Percentiles rank a stretch among this genome's conserved stretches.
These are phyloP conservation scores for Ranitomeya imitator DNA, from an alignment of 2,113 vertebrate genomes.

Conservation along the genomic window DNA sequence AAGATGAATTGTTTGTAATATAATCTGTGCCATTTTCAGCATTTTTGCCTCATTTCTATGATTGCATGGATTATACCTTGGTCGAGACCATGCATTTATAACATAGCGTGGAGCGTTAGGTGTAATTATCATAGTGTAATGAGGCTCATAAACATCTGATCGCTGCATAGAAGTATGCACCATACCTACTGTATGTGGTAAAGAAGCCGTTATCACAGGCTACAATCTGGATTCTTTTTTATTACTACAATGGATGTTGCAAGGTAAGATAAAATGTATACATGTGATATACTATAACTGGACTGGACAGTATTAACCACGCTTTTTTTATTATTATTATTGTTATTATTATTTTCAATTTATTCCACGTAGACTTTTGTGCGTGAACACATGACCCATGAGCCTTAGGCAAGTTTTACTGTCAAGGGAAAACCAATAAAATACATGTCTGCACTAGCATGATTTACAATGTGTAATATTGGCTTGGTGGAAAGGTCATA, in stretches of 20 bases:
- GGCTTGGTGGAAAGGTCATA: not conserved
- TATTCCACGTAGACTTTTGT: not conserved
- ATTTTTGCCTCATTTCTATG: not conserved
- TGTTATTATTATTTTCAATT: not conserved
- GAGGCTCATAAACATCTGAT: not conserved
- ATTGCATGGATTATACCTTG: not conserved
- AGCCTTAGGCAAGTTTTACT: not conserved
- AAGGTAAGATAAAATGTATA: not conserved
- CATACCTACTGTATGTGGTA: not conserved
- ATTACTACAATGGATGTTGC: not conserved
- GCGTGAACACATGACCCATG: not conserved
- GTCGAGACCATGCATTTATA: not conserved
- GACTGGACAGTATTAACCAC: not conserved
- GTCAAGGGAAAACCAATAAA: not conserved
- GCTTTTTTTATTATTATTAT: not conserved
- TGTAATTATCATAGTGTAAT: not conserved
- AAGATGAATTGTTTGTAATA: conserved; percentile 41
- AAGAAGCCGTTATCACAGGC: not conserved
- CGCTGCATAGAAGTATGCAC: not conserved
- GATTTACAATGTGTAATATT: not conserved
- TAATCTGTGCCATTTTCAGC: not conserved
- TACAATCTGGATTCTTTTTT: not conserved
- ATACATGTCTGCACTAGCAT: not conserved
- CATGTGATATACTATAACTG: not conserved
- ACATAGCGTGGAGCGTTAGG: not conserved